phyloP scores from a whole-genome alignment of 2,888 invertebrate genomes.

The Hybos culiciformis region DNA sequence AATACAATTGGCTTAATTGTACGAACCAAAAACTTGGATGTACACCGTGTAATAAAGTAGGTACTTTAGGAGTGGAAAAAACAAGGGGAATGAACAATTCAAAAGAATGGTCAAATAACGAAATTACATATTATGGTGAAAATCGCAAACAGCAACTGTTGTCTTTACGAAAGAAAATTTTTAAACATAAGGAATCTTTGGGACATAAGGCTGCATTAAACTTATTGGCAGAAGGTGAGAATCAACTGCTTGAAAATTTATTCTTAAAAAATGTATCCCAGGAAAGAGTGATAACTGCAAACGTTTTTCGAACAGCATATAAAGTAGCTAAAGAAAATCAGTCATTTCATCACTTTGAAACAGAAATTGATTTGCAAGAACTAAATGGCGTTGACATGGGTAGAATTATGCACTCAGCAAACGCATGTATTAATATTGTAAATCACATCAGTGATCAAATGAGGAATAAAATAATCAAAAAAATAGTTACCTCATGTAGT shows the following conservation, averaged over 20 bases:
- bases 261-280: neutral
- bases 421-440: neutral
- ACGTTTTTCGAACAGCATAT: neutral
- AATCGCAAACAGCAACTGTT: neutral
- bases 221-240: too few species aligned
- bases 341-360: neutral
- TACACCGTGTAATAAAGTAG: neutral
- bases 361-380: neutral
- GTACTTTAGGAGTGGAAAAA: neutral
- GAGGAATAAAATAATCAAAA: neutral
- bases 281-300: neutral
- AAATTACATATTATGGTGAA: neutral
- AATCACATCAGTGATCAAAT: neutral
- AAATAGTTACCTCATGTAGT: neutral
- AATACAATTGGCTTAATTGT: neutral
- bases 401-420: neutral
- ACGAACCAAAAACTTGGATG: neutral
- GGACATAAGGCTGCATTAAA: neutral
- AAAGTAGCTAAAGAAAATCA: neutral
- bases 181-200: neutral
- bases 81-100: neutral
- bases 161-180: neutral
- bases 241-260: too few species aligned
- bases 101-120: neutral
- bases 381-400: neutral